Evolutionary conservation across 1,140 invertebrate genomes (phyloP).

Genomic region (Camponotus vicinus): DNA sequence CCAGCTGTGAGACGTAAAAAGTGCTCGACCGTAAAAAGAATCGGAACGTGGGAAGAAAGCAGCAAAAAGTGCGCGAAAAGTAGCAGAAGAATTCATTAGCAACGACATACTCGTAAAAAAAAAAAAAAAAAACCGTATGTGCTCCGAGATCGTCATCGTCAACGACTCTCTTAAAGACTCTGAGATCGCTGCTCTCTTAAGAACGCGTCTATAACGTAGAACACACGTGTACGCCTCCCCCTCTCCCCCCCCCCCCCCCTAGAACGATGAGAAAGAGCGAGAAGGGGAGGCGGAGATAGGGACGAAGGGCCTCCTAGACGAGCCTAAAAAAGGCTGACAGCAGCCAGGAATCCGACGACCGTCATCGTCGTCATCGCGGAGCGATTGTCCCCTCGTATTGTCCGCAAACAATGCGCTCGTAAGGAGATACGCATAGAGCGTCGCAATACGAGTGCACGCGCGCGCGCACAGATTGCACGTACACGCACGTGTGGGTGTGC

Average conservation of each 20-base stretch:
- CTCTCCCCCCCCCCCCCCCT: too few relatives aligned
- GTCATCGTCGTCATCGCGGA: slow-evolving; percentile 14
- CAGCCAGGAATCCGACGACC: slow-evolving; percentile 1
- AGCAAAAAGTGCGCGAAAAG: slow-evolving; percentile 8
- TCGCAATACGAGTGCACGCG: slow-evolving; percentile 1
- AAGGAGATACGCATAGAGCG: slow-evolving; percentile 46
- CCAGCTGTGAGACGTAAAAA: not conserved
- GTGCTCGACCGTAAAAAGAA: slow-evolving; percentile 18
- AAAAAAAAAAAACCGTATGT: slow-evolving; percentile 14
- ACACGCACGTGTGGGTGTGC: too few relatives aligned
- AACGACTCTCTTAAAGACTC: slow-evolving; percentile 11
- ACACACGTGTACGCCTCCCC: slow-evolving; percentile 6
- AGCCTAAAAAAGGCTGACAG: slow-evolving; percentile 41
- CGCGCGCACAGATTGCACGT: slow-evolving; percentile 30
- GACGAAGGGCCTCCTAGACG: not conserved
- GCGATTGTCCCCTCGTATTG: slow-evolving; percentile 26
- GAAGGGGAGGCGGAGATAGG: not conserved
- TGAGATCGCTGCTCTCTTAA: slow-evolving; percentile 11
- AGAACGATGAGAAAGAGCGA: too few relatives aligned
- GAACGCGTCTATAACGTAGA: slow-evolving; percentile 17
- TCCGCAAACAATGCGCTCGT: slow-evolving; percentile 46
- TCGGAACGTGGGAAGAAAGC: slow-evolving; percentile 30
- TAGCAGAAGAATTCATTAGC: slow-evolving; percentile 12
- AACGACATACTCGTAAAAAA: slow-evolving; percentile 6
- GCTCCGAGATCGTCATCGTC: slow-evolving; percentile 21